Evolutionary conservation across 2,113 vertebrate species (phyloP), one percentile per base, ranked within the genome.

Genomic region (Acanthochromis polyacanthus): DNA sequence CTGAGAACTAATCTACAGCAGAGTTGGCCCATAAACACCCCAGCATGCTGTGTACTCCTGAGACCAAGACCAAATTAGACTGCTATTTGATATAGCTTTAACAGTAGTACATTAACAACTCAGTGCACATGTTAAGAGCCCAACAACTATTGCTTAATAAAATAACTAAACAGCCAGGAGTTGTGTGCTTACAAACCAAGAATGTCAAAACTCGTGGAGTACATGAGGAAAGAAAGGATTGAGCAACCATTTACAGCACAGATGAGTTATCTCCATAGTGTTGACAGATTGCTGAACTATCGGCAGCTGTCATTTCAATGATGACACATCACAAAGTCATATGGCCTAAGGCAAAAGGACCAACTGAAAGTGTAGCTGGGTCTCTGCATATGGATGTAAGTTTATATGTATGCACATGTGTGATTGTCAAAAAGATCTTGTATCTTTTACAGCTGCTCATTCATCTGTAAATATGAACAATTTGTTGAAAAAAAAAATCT

Each of bases 1-100:
- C 67, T 45, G 63, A 38, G 36, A 17, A 80, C 43, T 66, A 74
- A 76, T 50, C 76, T 66, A 61, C 50, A 19, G 1, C 66, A 36
- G 48, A 73, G 79, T 23, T 56, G 15, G 63, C 53, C 32, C 56
- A 70, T 82, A 71, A 83, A 80, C 80, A 71, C 22, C 38, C 7
- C 46, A 36, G 40, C 67, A 66, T n/a, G 82, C 38, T 32, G 43
- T 16, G 25, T 73, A 76, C 79, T 84, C 48, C 71, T 56, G 32
- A 64, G 46, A 55, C 65, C 11, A 1, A 40, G 81, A 70, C 81
- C 25, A 30, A 71, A 46, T 84, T 71, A 80, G 65, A 63, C 62
- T 60, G 46, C 46, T 46, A 64, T 43, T 50, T 58, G 59, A 82
- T 62, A 61, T 5, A 70, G 53, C 38, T 71, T 43, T 51, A 46